phyloP scores from a whole-genome alignment of 2,888 invertebrate species.

The Philopedon plagiatum region DNA sequence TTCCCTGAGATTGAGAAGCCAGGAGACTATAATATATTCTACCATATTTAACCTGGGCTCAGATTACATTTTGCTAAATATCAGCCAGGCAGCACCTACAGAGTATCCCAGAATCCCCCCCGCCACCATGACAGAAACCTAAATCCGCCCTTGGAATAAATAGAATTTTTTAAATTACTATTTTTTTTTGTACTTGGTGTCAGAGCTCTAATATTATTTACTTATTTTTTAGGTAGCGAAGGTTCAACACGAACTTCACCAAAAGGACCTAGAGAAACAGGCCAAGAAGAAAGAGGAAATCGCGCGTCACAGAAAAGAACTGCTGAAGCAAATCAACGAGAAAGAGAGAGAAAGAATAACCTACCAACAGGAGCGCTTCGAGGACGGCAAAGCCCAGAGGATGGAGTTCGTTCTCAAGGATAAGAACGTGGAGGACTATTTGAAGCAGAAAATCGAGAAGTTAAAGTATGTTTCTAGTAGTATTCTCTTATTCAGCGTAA shows the following conservation, averaged over 20 bases:
- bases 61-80: no score
- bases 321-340: constrained; percentile 80
- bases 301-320: constrained; percentile 74
- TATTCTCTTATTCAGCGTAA: no score
- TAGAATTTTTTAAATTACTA: no score
- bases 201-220: no score
- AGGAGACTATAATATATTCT: no score
- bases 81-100: no score
- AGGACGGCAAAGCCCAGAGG: constrained; percentile 77
- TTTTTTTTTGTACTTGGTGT: no score
- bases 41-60: no score
- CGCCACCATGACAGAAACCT: no score
- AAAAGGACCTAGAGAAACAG: constrained; percentile 66
- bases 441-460: constrained; percentile 72
- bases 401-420: constrained; percentile 75
- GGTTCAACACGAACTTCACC: constrained; percentile 67
- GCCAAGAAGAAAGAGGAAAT: constrained; percentile 67
- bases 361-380: constrained; percentile 74
- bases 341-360: constrained; percentile 78
- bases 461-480: constrained; percentile 68
- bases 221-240: constrained; percentile 69
- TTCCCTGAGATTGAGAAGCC: no score
- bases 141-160: no score
- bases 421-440: constrained; percentile 69
- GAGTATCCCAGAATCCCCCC: no score